Percentiles rank a stretch among this genome's conserved stretches.
phyloP scores from a whole-genome alignment of 2,888 invertebrate species.

The Macrophya annulata region DNA sequence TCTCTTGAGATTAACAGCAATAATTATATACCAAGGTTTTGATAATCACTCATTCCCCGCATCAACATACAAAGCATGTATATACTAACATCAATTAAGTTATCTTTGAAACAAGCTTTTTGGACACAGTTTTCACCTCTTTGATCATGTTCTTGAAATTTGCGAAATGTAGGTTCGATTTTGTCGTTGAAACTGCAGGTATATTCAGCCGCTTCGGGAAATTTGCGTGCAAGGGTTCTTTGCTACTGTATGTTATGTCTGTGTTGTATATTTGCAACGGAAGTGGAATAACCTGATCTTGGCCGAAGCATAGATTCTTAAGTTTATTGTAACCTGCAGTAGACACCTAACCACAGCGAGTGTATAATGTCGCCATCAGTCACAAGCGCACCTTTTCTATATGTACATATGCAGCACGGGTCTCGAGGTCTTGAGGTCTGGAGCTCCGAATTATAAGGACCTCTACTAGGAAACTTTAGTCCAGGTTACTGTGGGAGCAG shows the following conservation, averaged over 20 bases:
- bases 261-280: not conserved
- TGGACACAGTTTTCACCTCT: not conserved
- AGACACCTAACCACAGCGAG: slow-evolving; percentile 69
- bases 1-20: slow-evolving; percentile 11
- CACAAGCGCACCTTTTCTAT: slow-evolving; percentile 65
- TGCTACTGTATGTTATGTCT: not conserved
- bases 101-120: not conserved
- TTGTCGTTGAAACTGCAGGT: no score
- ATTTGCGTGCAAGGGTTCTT: not conserved
- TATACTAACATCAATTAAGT: not conserved
- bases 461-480: slow-evolving; percentile 32
- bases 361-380: slow-evolving; percentile 74
- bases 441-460: not conserved
- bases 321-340: slow-evolving; percentile 67
- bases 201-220: no score
- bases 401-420: slow-evolving; percentile 29
- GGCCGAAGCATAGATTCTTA: slow-evolving; percentile 52
- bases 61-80: not conserved
- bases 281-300: slow-evolving; percentile 22
- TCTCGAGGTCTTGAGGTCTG: slow-evolving; percentile 29
- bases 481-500: slow-evolving; percentile 55
- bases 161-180: not conserved
- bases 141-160: no score
- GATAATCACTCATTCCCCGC: not conserved
- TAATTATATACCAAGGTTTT: slow-evolving; percentile 1